Evolutionary conservation across 2,888 invertebrate genomes (phyloP).

Genomic region (Epistrophella euchroma): DNA sequence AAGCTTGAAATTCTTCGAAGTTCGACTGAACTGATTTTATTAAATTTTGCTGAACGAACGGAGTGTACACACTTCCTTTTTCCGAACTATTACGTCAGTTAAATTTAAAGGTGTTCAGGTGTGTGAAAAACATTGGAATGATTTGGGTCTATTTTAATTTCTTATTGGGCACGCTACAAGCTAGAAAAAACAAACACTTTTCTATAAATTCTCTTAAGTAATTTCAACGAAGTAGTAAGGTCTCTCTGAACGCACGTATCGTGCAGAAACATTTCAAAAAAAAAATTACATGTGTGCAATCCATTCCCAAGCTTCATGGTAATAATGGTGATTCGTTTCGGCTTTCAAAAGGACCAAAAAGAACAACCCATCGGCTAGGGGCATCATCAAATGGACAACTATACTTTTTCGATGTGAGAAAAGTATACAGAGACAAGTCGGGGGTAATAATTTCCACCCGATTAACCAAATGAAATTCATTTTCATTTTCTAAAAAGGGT

Average conservation of each 20-base stretch:
- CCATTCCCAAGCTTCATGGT: slow-evolving; percentile 44
- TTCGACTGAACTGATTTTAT: too few species aligned
- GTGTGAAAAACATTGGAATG: too few species aligned
- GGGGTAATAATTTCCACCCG: slow-evolving; percentile 76
- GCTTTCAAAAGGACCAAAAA: slow-evolving; percentile 4
- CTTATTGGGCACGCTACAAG: too few species aligned
- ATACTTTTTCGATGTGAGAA: slow-evolving; percentile 29
- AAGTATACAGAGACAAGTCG: slow-evolving; percentile 34
- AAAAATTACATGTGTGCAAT: slow-evolving; percentile 64
- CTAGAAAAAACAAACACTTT: slow-evolving; percentile 19
- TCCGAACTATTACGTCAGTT: too few species aligned
- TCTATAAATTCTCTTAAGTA: slow-evolving; percentile 55
- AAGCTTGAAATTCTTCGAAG: too few species aligned
- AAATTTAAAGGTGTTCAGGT: too few species aligned
- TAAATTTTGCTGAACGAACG: too few species aligned
- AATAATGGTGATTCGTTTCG: slow-evolving; percentile 47
- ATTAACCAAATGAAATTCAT: slow-evolving; percentile 76
- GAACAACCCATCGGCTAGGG: not conserved
- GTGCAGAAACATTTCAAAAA: slow-evolving; percentile 58
- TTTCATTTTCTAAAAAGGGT: slow-evolving; percentile 75
- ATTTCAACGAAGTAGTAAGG: slow-evolving; percentile 52
- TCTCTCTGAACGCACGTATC: slow-evolving; percentile 10
- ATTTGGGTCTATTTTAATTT: too few species aligned
- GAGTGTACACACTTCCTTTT: too few species aligned
- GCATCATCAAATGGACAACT: not conserved